Evolutionary conservation across 1,140 invertebrate genomes (phyloP).

Genomic region (Ladona fulva): DNA sequence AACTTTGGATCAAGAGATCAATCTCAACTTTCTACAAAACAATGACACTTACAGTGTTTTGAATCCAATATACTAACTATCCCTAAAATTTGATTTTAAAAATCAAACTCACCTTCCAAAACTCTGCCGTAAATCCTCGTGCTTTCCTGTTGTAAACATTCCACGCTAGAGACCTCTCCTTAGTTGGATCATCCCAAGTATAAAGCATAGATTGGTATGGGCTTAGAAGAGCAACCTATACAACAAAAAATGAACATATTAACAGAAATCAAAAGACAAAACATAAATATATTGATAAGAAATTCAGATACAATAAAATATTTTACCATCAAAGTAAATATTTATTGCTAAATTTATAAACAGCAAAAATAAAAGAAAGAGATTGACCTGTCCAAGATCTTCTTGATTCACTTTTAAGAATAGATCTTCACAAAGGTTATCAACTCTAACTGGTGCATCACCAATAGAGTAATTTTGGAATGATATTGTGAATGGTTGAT

Average conservation of each 20-base stretch:
- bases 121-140: conserved; percentile 57
- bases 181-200: conserved; percentile 77
- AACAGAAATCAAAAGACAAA: background rate
- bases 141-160: conserved; percentile 75
- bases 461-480: conserved; percentile 59
- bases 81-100: too few relatives aligned
- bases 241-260: background rate
- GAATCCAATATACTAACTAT: too few relatives aligned
- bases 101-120: conserved; percentile 45
- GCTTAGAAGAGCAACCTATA: conserved; percentile 59
- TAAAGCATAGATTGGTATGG: conserved; percentile 69
- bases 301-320: background rate
- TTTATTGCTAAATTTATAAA: background rate
- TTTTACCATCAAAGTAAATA: background rate
- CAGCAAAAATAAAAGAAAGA: too few relatives aligned
- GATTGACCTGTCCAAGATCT: conserved; percentile 46
- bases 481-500: conserved; percentile 58
- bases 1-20: too few relatives aligned
- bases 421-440: conserved; percentile 72
- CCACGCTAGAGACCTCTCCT: conserved; percentile 63
- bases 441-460: conserved; percentile 66
- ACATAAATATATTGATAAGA: background rate
- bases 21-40: too few relatives aligned
- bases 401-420: conserved; percentile 73
- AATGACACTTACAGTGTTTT: too few relatives aligned